Evolutionary conservation across 2,113 vertebrate species (phyloP).

Genomic region (Penelope pileata): DNA sequence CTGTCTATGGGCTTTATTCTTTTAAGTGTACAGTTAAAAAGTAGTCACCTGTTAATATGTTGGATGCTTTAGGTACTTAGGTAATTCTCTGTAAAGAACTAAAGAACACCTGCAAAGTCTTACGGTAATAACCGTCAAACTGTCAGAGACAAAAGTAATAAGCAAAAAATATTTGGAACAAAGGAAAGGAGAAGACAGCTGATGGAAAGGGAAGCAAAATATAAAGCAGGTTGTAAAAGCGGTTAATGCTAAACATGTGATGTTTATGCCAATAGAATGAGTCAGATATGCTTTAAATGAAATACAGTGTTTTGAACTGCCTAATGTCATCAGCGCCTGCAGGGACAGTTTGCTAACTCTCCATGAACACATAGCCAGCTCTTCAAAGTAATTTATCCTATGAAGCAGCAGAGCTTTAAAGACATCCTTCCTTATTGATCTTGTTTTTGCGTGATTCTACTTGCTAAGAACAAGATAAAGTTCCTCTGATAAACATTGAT

Average conservation of each 20-base stretch:
- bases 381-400: conserved; percentile 58
- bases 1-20: not conserved
- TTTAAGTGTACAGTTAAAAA: not conserved
- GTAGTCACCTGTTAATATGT: conserved; percentile 16
- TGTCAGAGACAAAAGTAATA: conserved; percentile 29
- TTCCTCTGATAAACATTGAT: conserved; percentile 66
- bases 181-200: conserved; percentile 30
- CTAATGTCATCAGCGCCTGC: conserved; percentile 44
- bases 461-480: conserved; percentile 47
- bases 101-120: conserved; percentile 49
- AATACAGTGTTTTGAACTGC: conserved; percentile 55
- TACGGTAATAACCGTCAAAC: conserved; percentile 51
- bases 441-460: conserved; percentile 16
- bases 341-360: conserved; percentile 66
- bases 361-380: conserved; percentile 29
- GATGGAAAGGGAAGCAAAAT: conserved; percentile 13
- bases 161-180: conserved; percentile 38
- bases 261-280: conserved; percentile 59
- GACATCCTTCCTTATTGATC: conserved; percentile 27
- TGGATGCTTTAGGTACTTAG: conserved; percentile 5
- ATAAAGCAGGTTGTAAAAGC: conserved; percentile 32
- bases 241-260: conserved; percentile 59
- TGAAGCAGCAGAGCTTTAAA: conserved; percentile 35
- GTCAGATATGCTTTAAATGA: conserved; percentile 59
- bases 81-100: not conserved